Conservation (phyloP, 2,888 invertebrate species). For the Cabera pusaria region DNA sequence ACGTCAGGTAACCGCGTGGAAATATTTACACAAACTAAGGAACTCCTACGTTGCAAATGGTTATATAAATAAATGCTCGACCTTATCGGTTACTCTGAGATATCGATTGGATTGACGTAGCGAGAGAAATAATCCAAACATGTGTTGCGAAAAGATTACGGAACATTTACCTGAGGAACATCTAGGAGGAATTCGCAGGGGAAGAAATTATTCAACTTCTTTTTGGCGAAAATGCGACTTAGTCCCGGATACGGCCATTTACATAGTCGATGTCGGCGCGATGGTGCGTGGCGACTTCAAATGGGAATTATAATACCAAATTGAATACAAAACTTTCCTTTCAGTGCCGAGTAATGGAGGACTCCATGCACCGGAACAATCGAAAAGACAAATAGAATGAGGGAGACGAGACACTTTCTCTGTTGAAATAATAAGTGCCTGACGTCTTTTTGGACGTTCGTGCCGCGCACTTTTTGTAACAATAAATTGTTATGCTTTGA, state of each 20-base stretch:
- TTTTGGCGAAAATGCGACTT: slow-evolving; percentile 71
- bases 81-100: slow-evolving; percentile 35
- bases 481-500: slow-evolving; percentile 81
- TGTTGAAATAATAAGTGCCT: slow-evolving; percentile 81
- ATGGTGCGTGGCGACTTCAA: slow-evolving; percentile 83
- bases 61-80: slow-evolving; percentile 53
- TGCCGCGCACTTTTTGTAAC: slow-evolving; percentile 65
- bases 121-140: slow-evolving; percentile 12
- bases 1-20: slow-evolving; percentile 66
- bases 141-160: slow-evolving; percentile 15
- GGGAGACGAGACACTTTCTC: slow-evolving; percentile 73
- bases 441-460: slow-evolving; percentile 77
- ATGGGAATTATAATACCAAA: slow-evolving; percentile 85
- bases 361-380: slow-evolving; percentile 83
- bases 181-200: slow-evolving; percentile 46
- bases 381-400: slow-evolving; percentile 82
- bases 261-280: slow-evolving; percentile 82
- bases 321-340: slow-evolving; percentile 85
- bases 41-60: slow-evolving; percentile 53
- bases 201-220: slow-evolving; percentile 60
- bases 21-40: slow-evolving; percentile 72
- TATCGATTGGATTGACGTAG: slow-evolving; percentile 29
- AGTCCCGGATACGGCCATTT: slow-evolving; percentile 80
- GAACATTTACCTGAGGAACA: slow-evolving; percentile 31
- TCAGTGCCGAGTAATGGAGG: slow-evolving; percentile 83